These are phyloP conservation scores for Anoncus sp. DNA, from an alignment of 2,888 invertebrate genomes.

Conservation along the genomic window DNA sequence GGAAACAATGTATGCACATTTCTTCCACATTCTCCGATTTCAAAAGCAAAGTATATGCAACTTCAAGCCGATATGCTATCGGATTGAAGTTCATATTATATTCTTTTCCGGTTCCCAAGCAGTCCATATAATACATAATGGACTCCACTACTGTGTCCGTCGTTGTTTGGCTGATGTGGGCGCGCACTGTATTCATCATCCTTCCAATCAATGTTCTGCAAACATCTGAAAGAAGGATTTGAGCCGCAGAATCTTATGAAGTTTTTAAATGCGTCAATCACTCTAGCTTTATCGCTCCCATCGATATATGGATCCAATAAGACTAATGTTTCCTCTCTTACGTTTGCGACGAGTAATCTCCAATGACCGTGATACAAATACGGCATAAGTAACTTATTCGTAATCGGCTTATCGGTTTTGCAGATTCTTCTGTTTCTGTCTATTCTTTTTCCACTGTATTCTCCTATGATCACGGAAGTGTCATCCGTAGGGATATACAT, in stretches of 20 bases:
- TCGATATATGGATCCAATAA: slow-evolving; percentile 45
- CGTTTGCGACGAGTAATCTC: slow-evolving; percentile 35
- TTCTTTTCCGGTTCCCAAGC: slow-evolving; percentile 23
- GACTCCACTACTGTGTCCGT: slow-evolving; percentile 45
- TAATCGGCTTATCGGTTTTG: not conserved
- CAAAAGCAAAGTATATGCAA: slow-evolving; percentile 35
- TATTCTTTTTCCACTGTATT: slow-evolving; percentile 23
- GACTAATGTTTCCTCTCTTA: slow-evolving; percentile 24
- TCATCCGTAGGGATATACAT: slow-evolving; percentile 30
- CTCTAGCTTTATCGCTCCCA: slow-evolving; percentile 37
- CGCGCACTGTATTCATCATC: not conserved
- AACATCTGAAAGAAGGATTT: slow-evolving; percentile 4
- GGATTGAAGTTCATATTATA: slow-evolving; percentile 38
- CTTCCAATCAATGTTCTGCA: slow-evolving; percentile 21
- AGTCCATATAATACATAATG: slow-evolving; percentile 43
- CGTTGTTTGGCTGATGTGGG: slow-evolving; percentile 35
- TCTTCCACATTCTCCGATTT: slow-evolving; percentile 34
- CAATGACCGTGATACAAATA: slow-evolving; percentile 48
- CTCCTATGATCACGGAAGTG: slow-evolving; percentile 24
- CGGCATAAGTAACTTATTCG: slow-evolving; percentile 37
- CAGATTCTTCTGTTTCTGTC: not conserved
- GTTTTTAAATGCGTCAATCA: slow-evolving; percentile 29
- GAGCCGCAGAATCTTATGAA: slow-evolving; percentile 31
- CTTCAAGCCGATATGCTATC: slow-evolving; percentile 9
- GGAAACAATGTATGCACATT: slow-evolving; percentile 38